Evolutionary conservation across 2,888 invertebrate species (phyloP).

Genomic region (Drosophila fungiperda): DNA sequence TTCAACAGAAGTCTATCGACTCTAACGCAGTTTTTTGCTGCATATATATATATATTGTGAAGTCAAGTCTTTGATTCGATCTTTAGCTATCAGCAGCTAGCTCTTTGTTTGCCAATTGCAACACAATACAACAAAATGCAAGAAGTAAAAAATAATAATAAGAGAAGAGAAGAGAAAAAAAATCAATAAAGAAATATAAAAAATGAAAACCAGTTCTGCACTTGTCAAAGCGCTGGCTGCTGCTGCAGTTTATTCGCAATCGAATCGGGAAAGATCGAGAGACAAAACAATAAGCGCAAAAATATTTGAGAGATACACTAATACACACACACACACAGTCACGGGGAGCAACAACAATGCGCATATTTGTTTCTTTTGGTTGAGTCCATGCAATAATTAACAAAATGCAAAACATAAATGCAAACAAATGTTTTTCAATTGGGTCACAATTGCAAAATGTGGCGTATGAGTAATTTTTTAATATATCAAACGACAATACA

Average conservation of each 20-base stretch:
- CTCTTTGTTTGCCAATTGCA: conserved; percentile 11
- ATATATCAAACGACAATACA: conserved; percentile 19
- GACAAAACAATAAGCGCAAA: conserved; percentile 29
- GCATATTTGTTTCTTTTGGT: conserved; percentile 21
- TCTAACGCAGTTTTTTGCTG: background rate
- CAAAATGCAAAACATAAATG: conserved; percentile 30
- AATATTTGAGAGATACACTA: conserved; percentile 25
- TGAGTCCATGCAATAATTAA: conserved; percentile 39
- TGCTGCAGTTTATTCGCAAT: conserved; percentile 13
- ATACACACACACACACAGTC: background rate
- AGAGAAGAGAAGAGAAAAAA: background rate
- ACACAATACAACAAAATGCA: conserved; percentile 6
- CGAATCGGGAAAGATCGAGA: conserved; percentile 38
- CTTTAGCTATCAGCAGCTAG: conserved; percentile 8
- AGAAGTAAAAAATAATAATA: conserved; percentile 4
- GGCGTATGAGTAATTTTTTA: conserved; percentile 57
- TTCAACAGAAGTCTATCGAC: background rate
- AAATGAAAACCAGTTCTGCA: conserved; percentile 43
- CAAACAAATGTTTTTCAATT: conserved; percentile 51
- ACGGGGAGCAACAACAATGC: conserved; percentile 11
- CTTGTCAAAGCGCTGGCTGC: conserved; percentile 35
- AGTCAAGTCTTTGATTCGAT: conserved; percentile 12
- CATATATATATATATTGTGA: background rate
- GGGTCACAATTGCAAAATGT: conserved; percentile 52
- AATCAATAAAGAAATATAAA: conserved; percentile 5